These are phyloP conservation scores for Clupea harengus DNA, from an alignment of 2,113 vertebrate genomes.

Conservation along the genomic window DNA sequence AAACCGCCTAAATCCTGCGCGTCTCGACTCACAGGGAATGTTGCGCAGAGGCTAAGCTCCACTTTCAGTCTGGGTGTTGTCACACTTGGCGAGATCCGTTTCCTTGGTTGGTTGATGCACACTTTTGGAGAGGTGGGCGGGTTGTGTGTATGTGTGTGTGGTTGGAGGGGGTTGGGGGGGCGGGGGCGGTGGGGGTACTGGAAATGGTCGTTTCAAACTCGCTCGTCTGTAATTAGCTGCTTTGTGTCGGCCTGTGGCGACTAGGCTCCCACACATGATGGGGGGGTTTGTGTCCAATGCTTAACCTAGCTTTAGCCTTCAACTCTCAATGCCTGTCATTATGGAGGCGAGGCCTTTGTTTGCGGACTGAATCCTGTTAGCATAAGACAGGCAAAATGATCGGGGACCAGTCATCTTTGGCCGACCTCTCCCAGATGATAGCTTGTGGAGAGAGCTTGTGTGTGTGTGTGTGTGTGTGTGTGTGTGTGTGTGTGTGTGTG, in stretches of 20 bases:
- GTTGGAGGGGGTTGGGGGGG: background rate
- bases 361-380: conserved; percentile 71
- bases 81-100: background rate
- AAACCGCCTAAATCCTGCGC: background rate
- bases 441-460: conserved; percentile 46
- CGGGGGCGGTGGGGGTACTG: background rate
- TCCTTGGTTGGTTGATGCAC: background rate
- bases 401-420: conserved; percentile 61
- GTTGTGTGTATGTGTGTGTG: background rate
- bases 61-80: background rate
- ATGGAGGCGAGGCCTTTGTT: conserved; percentile 66
- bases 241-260: conserved; percentile 59
- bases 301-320: conserved; percentile 66
- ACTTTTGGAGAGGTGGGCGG: background rate
- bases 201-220: background rate
- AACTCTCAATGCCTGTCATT: conserved; percentile 59
- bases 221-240: conserved; percentile 61
- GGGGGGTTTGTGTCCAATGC: conserved; percentile 60
- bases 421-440: conserved; percentile 59
- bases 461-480: conserved; percentile 19
- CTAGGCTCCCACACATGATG: conserved; percentile 48
- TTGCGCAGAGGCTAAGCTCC: background rate
- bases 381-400: conserved; percentile 65
- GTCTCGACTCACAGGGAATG: background rate
- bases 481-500: conserved; percentile 23